These are phyloP conservation scores for Cremastinae sp. DNA, from an alignment of 2,888 invertebrate species.

Conservation along the genomic window DNA sequence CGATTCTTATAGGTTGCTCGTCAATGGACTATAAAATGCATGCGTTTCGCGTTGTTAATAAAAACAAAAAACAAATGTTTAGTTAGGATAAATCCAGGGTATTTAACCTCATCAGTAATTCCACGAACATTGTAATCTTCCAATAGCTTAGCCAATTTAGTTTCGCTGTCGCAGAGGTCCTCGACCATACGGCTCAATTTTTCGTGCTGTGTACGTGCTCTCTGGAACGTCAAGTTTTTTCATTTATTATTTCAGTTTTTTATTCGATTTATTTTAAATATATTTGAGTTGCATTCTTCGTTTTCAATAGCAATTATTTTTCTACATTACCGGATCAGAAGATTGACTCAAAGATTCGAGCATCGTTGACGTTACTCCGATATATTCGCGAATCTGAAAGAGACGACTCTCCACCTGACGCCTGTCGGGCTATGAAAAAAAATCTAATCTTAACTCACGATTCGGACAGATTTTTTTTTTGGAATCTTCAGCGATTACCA, in stretches of 20 bases:
- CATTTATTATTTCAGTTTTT: slow-evolving; percentile 13
- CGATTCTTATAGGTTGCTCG: slow-evolving; percentile 81
- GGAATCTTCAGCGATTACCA: slow-evolving; percentile 64
- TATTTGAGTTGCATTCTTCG: background rate
- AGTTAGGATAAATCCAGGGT: background rate
- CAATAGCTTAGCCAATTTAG: slow-evolving; percentile 84
- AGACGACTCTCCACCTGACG: slow-evolving; percentile 86
- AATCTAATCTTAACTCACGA: background rate
- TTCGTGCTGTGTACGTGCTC: slow-evolving; percentile 80
- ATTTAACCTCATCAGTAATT: slow-evolving; percentile 73
- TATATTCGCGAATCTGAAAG: slow-evolving; percentile 87
- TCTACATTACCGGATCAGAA: slow-evolving; percentile 86
- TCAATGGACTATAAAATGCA: slow-evolving; percentile 78
- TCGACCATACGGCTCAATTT: slow-evolving; percentile 85
- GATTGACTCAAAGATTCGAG: slow-evolving; percentile 87
- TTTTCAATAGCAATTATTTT: slow-evolving; percentile 57
- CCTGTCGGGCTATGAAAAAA: slow-evolving; percentile 82
- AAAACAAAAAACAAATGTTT: slow-evolving; percentile 21
- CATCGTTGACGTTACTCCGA: slow-evolving; percentile 86
- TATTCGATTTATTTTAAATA: background rate
- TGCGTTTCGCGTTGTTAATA: slow-evolving; percentile 63
- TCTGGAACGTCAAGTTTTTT: slow-evolving; percentile 65
- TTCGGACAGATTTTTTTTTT: background rate
- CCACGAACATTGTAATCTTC: slow-evolving; percentile 75
- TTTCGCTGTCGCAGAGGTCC: slow-evolving; percentile 87